Conservation (phyloP, 2,888 invertebrate species). For the Poecilobothrus nobilitatus region DNA sequence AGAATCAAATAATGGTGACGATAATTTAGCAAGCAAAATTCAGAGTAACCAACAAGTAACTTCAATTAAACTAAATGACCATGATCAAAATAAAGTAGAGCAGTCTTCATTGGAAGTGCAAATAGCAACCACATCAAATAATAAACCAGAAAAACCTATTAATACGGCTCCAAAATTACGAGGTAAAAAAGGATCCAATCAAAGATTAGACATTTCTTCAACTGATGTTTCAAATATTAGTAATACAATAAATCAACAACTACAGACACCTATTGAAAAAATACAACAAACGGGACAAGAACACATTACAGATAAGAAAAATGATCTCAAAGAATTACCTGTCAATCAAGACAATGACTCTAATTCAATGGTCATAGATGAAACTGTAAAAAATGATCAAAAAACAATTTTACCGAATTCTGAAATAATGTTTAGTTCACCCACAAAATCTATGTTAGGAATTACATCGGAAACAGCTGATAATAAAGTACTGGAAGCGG, state of each 20-base stretch:
- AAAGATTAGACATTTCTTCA: conserved; percentile 22
- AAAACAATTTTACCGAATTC: conserved; percentile 11
- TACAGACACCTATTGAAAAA: neutral
- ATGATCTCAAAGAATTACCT: conserved; percentile 16
- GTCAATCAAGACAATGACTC: conserved; percentile 22
- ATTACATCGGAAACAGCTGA: conserved; percentile 22
- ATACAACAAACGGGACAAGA: neutral
- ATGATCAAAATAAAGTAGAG: neutral
- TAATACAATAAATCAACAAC: conserved; percentile 12
- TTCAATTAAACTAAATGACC: neutral
- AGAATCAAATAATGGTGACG: conserved; percentile 13
- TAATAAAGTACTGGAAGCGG: conserved; percentile 36
- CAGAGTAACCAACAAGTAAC: neutral
- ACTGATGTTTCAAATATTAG: neutral
- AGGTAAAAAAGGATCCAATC: conserved; percentile 32
- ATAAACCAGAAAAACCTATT: conserved; percentile 31
- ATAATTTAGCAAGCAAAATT: neutral
- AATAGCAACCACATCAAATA: neutral
- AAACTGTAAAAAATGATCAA: conserved; percentile 16
- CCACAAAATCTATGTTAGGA: conserved; percentile 10
- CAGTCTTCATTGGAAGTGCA: neutral
- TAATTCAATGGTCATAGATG: conserved; percentile 16
- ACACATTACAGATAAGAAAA: neutral
- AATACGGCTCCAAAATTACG: conserved; percentile 39
- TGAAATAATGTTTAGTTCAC: conserved; percentile 11